Evolutionary conservation across 2,113 vertebrate species (phyloP).

Genomic region (Gambusia holbrooki): DNA sequence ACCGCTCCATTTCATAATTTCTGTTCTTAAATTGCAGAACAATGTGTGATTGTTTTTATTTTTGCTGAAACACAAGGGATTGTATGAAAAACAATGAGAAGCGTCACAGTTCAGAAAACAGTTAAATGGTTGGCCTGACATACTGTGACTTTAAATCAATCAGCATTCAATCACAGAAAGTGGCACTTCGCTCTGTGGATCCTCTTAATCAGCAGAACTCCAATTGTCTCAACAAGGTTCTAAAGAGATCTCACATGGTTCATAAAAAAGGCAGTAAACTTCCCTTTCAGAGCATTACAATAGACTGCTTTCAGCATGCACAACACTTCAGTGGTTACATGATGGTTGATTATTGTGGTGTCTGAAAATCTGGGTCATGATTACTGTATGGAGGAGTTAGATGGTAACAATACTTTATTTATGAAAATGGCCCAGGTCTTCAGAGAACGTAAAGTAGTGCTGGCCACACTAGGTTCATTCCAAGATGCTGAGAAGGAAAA

Average conservation of each 20-base stretch:
- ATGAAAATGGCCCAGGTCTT: not conserved
- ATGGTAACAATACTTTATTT: too few species aligned
- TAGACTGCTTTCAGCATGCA: not conserved
- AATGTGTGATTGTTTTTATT: not conserved
- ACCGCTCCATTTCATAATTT: not conserved
- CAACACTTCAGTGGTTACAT: too few species aligned
- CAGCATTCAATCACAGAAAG: constrained; percentile 3
- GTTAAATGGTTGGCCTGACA: not conserved
- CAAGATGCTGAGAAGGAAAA: not conserved
- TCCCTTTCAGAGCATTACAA: not conserved
- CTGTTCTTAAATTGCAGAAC: not conserved
- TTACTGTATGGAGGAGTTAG: too few species aligned
- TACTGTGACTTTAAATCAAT: not conserved
- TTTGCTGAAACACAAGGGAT: not conserved
- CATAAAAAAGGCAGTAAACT: not conserved
- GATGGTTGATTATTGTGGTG: too few species aligned
- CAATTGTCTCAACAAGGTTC: not conserved
- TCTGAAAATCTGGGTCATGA: too few species aligned
- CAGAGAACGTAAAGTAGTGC: not conserved
- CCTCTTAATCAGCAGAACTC: too few species aligned
- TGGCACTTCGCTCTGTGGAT: too few species aligned
- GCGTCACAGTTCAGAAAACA: not conserved
- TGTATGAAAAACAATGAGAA: not conserved
- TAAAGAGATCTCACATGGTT: not conserved
- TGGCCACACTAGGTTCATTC: too few species aligned